Evolutionary conservation across 2,113 vertebrate genomes (phyloP), one percentile per base, ranked within the genome.

Genomic region (Scalopus aquaticus): DNA sequence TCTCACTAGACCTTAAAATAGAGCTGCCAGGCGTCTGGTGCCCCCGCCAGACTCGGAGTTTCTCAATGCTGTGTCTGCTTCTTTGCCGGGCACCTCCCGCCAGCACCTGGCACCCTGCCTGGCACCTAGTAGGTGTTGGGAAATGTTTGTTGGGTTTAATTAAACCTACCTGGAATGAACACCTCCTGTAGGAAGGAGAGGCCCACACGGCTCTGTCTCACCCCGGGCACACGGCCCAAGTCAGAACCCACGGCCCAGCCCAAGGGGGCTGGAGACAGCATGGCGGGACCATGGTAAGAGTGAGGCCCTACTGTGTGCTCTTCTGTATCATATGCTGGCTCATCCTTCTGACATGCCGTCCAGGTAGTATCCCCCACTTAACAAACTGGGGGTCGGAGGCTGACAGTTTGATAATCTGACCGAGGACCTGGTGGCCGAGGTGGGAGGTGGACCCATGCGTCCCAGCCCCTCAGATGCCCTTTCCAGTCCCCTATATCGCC

Each of bases 111-210:
- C 95, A 2, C 70, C 3, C 0, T 6, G 91, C 94, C 79, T 20
- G 0, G 65, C 93, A 93, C 96, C 92, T 90, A 65, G 70, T 80
- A 76, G 92, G 96, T 93, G 67, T 92, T 87, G 2, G 93, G 90
- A 93, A 91, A 76, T 35, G 20, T 77, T 87, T 8, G 42, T 28
- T 0, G 4, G 76, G 42, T 74, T 89, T 96, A 93, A 96, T 94
- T 95, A 96, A 94, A 90, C 49, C 5, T 42, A 79, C 51, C 65
- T 32, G 80, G 86, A 80, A 70, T 37, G 74, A 83, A 94, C 88
- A 60, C n/a, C 44, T 32, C 91, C 83, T 72, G 74, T 82, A 62
- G 58, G 89, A 76, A 93, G 74, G 64, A 62, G 44, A 73, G 20
- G 15, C 51, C n/a, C 22, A 7, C 1, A 0, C 15, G 44, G 35